Base-by-base conservation (phyloP, 2,113 vertebrate species). In the Mesitornis unicolor region DNA sequence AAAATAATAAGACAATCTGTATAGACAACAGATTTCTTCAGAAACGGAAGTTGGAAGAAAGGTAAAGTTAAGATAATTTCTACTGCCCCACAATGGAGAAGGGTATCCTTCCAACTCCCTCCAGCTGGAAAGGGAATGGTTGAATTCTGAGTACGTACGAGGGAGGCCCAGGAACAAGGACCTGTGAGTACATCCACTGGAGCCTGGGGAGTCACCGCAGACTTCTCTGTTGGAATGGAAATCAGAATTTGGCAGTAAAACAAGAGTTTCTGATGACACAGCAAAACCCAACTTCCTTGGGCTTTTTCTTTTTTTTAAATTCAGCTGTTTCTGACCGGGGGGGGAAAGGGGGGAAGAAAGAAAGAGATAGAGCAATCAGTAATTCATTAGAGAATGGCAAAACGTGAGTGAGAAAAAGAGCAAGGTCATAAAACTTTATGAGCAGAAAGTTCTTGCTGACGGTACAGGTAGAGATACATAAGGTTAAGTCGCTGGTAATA, bases 361-460 rank as follows among this genome's bases (percentile, higher is more conserved):
- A 24, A 13, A 12, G 16, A 24, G 24, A 45, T 6, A 42, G 36
- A 22, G 7, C 8, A 36, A n/a, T 36, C 25, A 31, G 76, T 60
- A 76, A 60, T 64, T 84, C 38, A 16, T 59, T 63, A 68, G 40
- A 57, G 29, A 28, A 57, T 10, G 31, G 74, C 71, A 87, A 69
- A 60, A 43, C 25, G 33, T 0, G 17, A 60, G 22, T 6, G 51
- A 43, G 84, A 56, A 89, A 69, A 33, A 87, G 36, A 86, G 43
- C 51, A 35, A 59, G 24, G 38, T 53, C 6, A 3, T 68, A 75
- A 83, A 90, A 61, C 25, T 86, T 81, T 28, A 28, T 7, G 40
- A 80, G 84, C 56, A 16, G 67, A 43, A 80, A 14, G 14, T 18
- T 97, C 87, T 40, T 89, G 88, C 88, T 92, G 96, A 63, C 35